Percentiles rank a stretch among this genome's conserved stretches.
phyloP scores from a whole-genome alignment of 2,797 vertebrate species.

The Xenopus petersii region DNA sequence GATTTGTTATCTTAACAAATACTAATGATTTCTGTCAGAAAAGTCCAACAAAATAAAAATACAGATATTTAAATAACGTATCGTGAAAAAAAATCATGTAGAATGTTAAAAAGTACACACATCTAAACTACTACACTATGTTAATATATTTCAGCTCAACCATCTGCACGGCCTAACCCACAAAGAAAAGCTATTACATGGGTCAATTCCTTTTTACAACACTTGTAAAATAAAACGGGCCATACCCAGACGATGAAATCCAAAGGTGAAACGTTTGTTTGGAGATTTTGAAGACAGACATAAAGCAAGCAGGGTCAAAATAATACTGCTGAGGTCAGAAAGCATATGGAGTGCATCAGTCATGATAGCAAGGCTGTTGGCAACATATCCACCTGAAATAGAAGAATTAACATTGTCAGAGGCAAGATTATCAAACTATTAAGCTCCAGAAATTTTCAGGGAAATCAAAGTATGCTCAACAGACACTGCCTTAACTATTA shows the following conservation, averaged over 20 bases:
- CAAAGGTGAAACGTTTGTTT: conserved; percentile 87
- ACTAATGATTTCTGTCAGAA: too few relatives aligned
- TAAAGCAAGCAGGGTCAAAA: conserved; percentile 89
- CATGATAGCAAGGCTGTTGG: conserved; percentile 96
- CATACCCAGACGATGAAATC: conserved; percentile 91
- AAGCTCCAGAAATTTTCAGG: too few relatives aligned
- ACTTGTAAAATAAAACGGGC: conserved; percentile 18
- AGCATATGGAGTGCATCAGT: conserved; percentile 95
- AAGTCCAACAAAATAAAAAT: too few relatives aligned
- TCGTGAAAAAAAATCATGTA: too few relatives aligned
- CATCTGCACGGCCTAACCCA: too few relatives aligned
- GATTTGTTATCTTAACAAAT: too few relatives aligned
- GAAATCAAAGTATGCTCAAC: too few relatives aligned
- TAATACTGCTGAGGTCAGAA: conserved; percentile 88
- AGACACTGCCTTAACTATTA: too few relatives aligned
- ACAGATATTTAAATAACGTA: too few relatives aligned
- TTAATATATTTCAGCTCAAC: too few relatives aligned
- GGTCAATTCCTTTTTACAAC: neutral
- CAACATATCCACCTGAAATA: conserved; percentile 85
- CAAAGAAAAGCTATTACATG: neutral
- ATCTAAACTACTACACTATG: too few relatives aligned
- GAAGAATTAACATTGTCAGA: conserved; percentile 42
- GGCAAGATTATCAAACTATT: neutral
- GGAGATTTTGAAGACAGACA: conserved; percentile 92
- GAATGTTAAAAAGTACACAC: too few relatives aligned